phyloP scores from a whole-genome alignment of 2,888 invertebrate genomes.

The Nudaria mundana region DNA sequence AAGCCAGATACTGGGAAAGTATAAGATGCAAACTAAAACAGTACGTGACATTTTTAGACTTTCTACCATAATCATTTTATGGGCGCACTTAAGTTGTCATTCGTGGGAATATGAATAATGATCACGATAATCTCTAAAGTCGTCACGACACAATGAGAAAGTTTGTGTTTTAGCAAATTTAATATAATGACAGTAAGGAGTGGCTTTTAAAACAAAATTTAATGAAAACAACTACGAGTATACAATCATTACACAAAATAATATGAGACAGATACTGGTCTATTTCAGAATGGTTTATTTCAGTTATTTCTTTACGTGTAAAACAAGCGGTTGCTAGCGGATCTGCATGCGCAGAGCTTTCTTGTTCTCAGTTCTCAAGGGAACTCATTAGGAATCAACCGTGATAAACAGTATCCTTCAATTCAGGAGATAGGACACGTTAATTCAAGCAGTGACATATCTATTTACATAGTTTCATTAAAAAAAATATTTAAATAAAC shows the following conservation, averaged over 20 bases:
- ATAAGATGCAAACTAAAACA: constrained; percentile 71
- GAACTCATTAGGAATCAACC: no score
- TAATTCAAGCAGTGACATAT: no score
- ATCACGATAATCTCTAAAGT: constrained; percentile 52
- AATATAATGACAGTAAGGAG: not conserved
- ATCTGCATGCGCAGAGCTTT: no score
- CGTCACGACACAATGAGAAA: constrained; percentile 56
- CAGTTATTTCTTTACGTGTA: no score
- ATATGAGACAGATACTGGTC: not conserved
- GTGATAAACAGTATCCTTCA: no score
- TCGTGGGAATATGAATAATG: constrained; percentile 73
- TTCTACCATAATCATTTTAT: constrained; percentile 65
- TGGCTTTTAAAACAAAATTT: not conserved
- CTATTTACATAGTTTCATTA: no score
- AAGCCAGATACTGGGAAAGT: constrained; percentile 66
- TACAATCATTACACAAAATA: not conserved
- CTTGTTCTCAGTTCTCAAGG: no score
- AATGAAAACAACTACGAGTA: not conserved
- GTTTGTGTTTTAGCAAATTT: constrained; percentile 31
- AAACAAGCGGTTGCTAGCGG: no score
- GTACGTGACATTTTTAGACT: constrained; percentile 71
- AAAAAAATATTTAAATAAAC: no score
- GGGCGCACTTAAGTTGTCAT: constrained; percentile 68
- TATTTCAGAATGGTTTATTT: not conserved
- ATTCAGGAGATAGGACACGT: no score